Conservation (phyloP, 2,797 vertebrate species). For the Ptychadena robeensis region DNA sequence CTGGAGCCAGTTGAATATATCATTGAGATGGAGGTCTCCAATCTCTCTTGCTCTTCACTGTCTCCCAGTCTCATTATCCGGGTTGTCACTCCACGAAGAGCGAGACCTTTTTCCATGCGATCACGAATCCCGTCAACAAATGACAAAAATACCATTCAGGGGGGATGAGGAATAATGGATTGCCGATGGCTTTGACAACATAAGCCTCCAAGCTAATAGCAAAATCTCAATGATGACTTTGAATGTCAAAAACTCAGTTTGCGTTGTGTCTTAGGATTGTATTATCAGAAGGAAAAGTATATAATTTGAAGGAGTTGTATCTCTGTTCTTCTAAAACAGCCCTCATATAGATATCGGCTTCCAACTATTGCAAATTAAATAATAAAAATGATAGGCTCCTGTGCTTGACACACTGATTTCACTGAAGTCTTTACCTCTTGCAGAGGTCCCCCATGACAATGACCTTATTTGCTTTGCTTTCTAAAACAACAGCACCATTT, state of each 20-base stretch:
- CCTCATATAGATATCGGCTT: neutral
- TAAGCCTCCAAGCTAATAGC: conserved; percentile 31
- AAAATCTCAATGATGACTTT: conserved; percentile 38
- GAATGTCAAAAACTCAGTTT: conserved; percentile 7
- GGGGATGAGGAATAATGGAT: conserved; percentile 50
- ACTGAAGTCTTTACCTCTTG: no score
- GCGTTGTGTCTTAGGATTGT: neutral
- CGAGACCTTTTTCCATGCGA: conserved; percentile 28
- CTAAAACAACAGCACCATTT: no score
- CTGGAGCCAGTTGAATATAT: conserved; percentile 4
- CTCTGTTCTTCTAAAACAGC: neutral
- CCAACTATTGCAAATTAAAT: neutral
- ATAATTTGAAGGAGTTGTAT: neutral
- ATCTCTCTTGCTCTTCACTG: conserved; percentile 12
- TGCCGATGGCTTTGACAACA: conserved; percentile 37
- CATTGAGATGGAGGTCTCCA: conserved; percentile 19
- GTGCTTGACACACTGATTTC: neutral
- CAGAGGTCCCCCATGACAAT: no score
- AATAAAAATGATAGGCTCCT: neutral
- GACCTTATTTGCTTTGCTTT: no score
- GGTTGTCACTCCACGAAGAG: conserved; percentile 41
- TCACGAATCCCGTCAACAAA: conserved; percentile 30
- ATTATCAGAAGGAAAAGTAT: neutral
- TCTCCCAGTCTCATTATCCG: conserved; percentile 51
- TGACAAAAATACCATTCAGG: conserved; percentile 33